phyloP scores from a whole-genome alignment of 2,113 vertebrate genomes.

The Platysteira castanea region DNA sequence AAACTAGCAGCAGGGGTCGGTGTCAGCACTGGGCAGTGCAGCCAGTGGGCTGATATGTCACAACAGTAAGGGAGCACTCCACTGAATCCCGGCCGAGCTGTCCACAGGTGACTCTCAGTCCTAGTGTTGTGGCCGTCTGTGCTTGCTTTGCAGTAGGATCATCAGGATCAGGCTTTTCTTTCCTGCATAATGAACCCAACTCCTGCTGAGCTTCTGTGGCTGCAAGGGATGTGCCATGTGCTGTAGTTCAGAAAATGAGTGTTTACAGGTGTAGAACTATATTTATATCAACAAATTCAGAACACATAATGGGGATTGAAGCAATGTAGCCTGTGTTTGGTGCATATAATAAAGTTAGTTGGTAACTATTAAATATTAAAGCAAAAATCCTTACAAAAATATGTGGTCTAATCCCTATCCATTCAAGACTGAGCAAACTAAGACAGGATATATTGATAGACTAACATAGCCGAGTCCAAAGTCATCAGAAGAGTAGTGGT shows the following conservation, averaged over 20 bases:
- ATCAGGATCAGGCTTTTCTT: neutral
- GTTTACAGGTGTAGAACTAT: neutral
- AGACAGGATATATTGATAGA: neutral
- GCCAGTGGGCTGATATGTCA: neutral
- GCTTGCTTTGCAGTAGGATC: neutral
- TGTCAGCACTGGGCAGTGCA: neutral
- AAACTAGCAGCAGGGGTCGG: neutral
- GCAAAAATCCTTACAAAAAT: neutral
- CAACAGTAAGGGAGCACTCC: neutral
- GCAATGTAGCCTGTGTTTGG: neutral
- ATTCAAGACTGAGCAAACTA: neutral
- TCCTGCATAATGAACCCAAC: neutral
- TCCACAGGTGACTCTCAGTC: neutral
- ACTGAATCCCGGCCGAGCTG: rapidly evolving
- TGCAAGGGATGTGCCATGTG: neutral
- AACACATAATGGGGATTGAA: neutral
- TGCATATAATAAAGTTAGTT: neutral
- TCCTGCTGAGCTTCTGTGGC: neutral
- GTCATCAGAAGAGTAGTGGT: neutral
- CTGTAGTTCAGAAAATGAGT: neutral
- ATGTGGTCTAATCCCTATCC: neutral
- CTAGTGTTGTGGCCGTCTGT: neutral
- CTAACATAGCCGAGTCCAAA: neutral
- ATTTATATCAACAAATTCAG: neutral
- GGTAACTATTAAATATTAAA: neutral